These are phyloP conservation scores for Embidobia sp. DNA, from an alignment of 2,888 invertebrate species.

Conservation along the genomic window DNA sequence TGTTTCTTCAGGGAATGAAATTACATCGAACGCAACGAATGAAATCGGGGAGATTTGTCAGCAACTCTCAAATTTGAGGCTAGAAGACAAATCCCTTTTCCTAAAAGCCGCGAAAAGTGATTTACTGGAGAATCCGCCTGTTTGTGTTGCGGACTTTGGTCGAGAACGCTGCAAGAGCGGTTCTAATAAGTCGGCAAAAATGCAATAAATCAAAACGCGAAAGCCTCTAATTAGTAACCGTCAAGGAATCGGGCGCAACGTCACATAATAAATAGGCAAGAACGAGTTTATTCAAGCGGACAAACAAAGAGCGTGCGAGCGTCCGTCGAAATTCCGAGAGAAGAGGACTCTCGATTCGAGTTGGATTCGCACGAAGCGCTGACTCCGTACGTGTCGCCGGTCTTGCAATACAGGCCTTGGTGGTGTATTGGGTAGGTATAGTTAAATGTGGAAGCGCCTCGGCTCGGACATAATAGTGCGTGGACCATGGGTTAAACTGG, in stretches of 20 bases:
- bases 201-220: constrained; percentile 54
- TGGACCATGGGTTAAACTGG: constrained; percentile 77
- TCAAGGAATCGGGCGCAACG: constrained; percentile 25
- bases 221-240: constrained; percentile 43
- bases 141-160: no score
- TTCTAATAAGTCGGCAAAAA: no score
- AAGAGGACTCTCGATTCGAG: constrained; percentile 18
- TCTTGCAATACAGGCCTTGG: constrained; percentile 21
- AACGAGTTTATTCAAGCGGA: constrained; percentile 45
- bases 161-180: no score
- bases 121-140: no score
- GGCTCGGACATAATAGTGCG: constrained; percentile 77
- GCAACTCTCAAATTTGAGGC: no score
- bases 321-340: constrained; percentile 38
- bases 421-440: constrained; percentile 63
- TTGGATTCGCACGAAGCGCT: constrained; percentile 37
- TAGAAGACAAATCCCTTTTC: no score
- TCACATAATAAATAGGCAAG: constrained; percentile 54
- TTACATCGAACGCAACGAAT: no score
- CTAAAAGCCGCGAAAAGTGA: no score
- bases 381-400: constrained; percentile 23
- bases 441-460: constrained; percentile 77
- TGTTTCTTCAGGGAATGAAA: no score
- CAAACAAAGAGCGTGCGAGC: constrained; percentile 35
- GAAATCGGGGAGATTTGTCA: no score